Percentiles rank a stretch among this genome's conserved stretches.
These are phyloP conservation scores for Corythucha ciliata DNA, from an alignment of 2,888 invertebrate genomes.

Conservation along the genomic window DNA sequence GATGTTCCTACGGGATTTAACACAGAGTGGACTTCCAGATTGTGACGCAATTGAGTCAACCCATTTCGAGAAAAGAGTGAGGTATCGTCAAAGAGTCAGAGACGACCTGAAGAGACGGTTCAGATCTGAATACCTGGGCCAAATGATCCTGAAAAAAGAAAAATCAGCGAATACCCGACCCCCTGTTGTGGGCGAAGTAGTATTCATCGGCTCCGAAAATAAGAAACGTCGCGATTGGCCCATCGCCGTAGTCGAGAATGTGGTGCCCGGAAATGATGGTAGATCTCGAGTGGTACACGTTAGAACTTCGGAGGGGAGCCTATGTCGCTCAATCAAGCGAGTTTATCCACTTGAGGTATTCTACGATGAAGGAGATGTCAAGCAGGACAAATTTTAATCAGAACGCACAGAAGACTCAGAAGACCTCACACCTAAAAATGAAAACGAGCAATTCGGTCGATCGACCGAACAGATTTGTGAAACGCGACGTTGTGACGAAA, in stretches of 20 bases:
- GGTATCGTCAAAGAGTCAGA: background rate
- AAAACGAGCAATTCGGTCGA: too few species aligned
- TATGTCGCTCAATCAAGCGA: too few species aligned
- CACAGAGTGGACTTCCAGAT: background rate
- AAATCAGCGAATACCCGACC: background rate
- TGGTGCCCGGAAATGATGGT: background rate
- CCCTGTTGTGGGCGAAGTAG: conserved; percentile 3
- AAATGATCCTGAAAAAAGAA: background rate
- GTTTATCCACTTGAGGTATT: too few species aligned
- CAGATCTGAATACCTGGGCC: conserved; percentile 8
- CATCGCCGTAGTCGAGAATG: conserved; percentile 13
- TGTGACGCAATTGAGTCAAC: background rate
- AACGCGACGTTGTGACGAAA: too few species aligned
- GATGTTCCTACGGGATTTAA: background rate
- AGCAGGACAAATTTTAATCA: too few species aligned
- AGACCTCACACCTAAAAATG: too few species aligned
- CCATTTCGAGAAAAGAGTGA: background rate
- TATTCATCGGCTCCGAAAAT: conserved; percentile 3
- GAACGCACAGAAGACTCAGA: too few species aligned
- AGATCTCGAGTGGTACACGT: conserved; percentile 4
- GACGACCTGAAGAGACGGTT: background rate
- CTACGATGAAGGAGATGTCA: too few species aligned
- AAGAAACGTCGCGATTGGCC: conserved; percentile 2
- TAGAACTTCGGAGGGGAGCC: background rate
- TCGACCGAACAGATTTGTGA: too few species aligned